Conservation (phyloP, 2,113 vertebrate genomes). For the Suricata suricatta region DNA sequence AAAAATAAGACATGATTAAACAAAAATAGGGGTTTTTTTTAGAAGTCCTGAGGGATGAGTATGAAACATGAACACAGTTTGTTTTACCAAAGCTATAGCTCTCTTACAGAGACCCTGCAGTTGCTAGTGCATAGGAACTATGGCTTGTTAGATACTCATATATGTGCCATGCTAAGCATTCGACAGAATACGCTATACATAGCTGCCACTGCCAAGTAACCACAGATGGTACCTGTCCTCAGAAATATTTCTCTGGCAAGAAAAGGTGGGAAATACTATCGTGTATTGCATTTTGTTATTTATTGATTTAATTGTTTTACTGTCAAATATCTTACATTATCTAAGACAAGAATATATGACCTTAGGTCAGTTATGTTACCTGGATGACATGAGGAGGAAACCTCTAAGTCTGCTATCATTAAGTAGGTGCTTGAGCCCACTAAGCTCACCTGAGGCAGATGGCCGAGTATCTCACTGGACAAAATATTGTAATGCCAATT, state of each 20-base stretch:
- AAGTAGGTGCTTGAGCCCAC: background rate
- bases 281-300: background rate
- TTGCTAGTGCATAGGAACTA: background rate
- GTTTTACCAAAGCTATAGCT: background rate
- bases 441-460: background rate
- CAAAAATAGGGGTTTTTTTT: background rate
- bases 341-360: background rate
- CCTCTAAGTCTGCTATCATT: background rate
- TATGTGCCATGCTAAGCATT: background rate
- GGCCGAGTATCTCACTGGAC: background rate
- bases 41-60: background rate
- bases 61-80: background rate
- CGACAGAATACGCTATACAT: background rate
- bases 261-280: background rate
- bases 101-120: background rate
- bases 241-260: background rate
- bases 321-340: background rate
- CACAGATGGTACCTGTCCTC: background rate
- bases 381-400: background rate
- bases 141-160: background rate
- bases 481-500: background rate
- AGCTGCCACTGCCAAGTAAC: background rate
- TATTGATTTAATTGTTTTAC: background rate
- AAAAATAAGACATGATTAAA: constrained; percentile 9
- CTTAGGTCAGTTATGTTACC: background rate